Conservation (phyloP, 2,888 invertebrate species). For the Lithodes maja region DNA sequence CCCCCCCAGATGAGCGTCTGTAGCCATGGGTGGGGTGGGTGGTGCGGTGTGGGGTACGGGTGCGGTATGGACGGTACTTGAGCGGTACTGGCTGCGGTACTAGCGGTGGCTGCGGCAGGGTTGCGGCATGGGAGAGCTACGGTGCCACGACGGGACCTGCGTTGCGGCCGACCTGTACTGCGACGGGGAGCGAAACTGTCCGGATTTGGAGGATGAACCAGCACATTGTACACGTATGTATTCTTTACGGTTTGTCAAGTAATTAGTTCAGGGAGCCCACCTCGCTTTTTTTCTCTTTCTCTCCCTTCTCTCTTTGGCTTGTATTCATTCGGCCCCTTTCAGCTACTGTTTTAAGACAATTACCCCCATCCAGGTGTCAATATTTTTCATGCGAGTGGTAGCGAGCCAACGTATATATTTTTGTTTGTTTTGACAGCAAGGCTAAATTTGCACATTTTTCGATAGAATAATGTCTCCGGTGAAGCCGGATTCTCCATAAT, state of each 20-base stretch:
- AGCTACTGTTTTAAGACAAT: no score
- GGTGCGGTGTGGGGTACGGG: conserved; percentile 47
- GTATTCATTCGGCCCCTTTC: no score
- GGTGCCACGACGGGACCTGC: conserved; percentile 83
- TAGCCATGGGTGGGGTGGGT: conserved; percentile 49
- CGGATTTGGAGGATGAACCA: conserved; percentile 87
- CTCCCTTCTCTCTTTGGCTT: no score
- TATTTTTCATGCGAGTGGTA: no score
- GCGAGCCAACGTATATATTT: no score
- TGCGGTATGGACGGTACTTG: conserved; percentile 23
- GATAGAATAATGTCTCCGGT: no score
- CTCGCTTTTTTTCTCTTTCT: no score
- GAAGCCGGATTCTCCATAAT: no score
- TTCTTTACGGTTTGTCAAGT: not conserved
- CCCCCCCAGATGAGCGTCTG: conserved; percentile 48
- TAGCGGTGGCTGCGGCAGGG: conserved; percentile 36
- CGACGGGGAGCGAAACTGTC: conserved; percentile 87
- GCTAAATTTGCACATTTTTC: no score
- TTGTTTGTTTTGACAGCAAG: no score
- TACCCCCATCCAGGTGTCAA: no score
- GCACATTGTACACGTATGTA: conserved; percentile 88
- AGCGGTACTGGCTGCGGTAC: not conserved
- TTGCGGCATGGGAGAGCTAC: conserved; percentile 77
- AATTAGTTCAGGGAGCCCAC: no score
- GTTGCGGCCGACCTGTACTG: conserved; percentile 87